Evolutionary conservation across 2,888 invertebrate species (phyloP).

Genomic region (Lycaena phlaeas): DNA sequence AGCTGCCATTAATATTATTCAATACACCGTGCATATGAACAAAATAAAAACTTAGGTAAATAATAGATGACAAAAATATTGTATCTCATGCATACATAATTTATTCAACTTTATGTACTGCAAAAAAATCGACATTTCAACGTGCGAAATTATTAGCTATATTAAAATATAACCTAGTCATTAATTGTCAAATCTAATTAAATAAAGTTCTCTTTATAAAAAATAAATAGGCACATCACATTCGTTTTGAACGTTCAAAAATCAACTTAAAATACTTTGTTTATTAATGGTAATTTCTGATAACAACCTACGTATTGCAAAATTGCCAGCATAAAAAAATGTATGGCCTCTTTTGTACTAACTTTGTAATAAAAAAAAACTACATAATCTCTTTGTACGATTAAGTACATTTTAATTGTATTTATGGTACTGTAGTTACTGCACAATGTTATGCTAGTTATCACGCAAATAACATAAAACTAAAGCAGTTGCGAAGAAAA

Average conservation of each 20-base stretch:
- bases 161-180: constrained; percentile 12
- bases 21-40: constrained; percentile 16
- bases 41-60: constrained; percentile 33
- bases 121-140: neutral
- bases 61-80: constrained; percentile 49
- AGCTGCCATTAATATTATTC: constrained; percentile 20
- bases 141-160: constrained; percentile 3
- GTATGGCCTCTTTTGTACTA: constrained; percentile 66
- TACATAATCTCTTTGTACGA: constrained; percentile 5
- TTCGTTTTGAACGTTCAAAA: constrained; percentile 52
- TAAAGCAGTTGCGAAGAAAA: neutral
- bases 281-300: constrained; percentile 39
- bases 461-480: neutral
- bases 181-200: constrained; percentile 36
- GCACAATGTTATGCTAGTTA: neutral
- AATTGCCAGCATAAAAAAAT: constrained; percentile 30
- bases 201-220: constrained; percentile 51
- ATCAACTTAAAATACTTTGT: constrained; percentile 44
- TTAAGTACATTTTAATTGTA: constrained; percentile 15
- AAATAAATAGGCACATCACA: constrained; percentile 68
- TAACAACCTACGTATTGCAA: constrained; percentile 58
- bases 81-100: constrained; percentile 45
- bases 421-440: neutral
- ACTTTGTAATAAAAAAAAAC: constrained; percentile 20
- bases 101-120: constrained; percentile 35